These are phyloP conservation scores for Leptarthrus brevirostris DNA, from an alignment of 2,888 invertebrate species.

Conservation along the genomic window DNA sequence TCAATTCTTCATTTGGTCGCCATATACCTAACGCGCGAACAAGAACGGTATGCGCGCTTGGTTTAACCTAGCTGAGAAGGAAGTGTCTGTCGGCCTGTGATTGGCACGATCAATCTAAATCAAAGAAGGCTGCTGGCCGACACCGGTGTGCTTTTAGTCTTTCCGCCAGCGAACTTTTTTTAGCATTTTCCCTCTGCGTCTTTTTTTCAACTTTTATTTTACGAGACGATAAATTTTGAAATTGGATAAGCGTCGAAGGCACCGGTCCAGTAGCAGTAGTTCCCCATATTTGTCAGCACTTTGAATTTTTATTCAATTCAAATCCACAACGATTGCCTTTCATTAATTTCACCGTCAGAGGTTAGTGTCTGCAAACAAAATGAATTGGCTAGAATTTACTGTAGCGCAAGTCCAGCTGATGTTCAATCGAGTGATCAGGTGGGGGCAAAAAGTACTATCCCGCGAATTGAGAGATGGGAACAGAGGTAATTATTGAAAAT, in stretches of 20 bases:
- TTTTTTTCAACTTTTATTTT: conserved; percentile 33
- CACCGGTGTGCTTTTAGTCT: conserved; percentile 6
- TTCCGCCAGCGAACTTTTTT: neutral
- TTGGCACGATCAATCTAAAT: conserved; percentile 50
- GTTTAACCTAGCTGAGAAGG: conserved; percentile 6
- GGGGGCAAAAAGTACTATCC: conserved; percentile 24
- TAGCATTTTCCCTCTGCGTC: neutral
- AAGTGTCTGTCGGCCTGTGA: conserved; percentile 42
- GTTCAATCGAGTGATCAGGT: conserved; percentile 4
- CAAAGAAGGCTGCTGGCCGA: conserved; percentile 37
- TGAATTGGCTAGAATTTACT: conserved; percentile 34
- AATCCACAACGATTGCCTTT: conserved; percentile 32
- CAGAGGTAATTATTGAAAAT: conserved; percentile 24
- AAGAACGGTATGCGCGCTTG: conserved; percentile 21
- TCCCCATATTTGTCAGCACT: conserved; percentile 48
- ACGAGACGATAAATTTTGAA: conserved; percentile 47
- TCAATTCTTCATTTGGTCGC: conserved; percentile 47
- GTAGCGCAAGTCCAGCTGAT: neutral
- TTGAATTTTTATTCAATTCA: conserved; percentile 48
- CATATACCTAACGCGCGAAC: conserved; percentile 45
- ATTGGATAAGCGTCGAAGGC: conserved; percentile 11
- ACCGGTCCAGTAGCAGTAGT: conserved; percentile 16
- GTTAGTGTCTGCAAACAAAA: neutral
- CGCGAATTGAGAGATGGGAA: conserved; percentile 24
- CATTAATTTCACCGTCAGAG: conserved; percentile 33